These are phyloP conservation scores for Montipora capricornis DNA, from an alignment of 64 coral and sea anemone genomes.

Conservation along the genomic window DNA sequence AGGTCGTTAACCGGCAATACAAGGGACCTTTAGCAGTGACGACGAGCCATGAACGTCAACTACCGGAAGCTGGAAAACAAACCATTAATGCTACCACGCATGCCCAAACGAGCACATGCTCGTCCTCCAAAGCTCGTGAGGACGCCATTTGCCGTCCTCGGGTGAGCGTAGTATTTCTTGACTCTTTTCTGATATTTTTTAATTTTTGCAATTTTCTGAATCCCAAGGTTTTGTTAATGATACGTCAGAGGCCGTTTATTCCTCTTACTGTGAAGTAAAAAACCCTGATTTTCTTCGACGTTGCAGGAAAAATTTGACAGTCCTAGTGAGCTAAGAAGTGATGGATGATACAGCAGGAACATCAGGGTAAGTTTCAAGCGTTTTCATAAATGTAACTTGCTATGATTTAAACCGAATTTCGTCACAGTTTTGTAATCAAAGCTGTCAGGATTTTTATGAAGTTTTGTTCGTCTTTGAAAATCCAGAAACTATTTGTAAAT, in stretches of 20 bases:
- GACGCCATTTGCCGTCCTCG: slow-evolving; percentile 12
- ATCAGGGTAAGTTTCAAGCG: slow-evolving; percentile 59
- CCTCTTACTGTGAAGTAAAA: slow-evolving; percentile 38
- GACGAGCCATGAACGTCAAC: too few relatives aligned
- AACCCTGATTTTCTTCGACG: slow-evolving; percentile 41
- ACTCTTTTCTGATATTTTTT: neutral
- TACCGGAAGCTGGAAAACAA: too few relatives aligned
- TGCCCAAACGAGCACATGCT: too few relatives aligned
- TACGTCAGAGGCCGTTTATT: slow-evolving; percentile 8
- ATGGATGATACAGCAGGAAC: slow-evolving; percentile 43
- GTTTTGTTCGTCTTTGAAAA: neutral
- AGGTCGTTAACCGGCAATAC: too few relatives aligned
- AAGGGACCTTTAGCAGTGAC: too few relatives aligned
- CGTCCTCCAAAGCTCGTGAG: too few relatives aligned
- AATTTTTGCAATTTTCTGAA: too few relatives aligned
- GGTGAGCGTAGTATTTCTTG: neutral
- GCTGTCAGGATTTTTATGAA: neutral
- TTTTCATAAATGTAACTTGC: slow-evolving; percentile 12
- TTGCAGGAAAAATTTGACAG: too few relatives aligned
- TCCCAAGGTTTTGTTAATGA: slow-evolving; percentile 19
- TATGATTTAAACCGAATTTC: slow-evolving; percentile 42
- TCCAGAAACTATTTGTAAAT: neutral
- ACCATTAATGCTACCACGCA: too few relatives aligned
- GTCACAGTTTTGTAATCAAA: neutral
- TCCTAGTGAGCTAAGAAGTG: too few relatives aligned